phyloP scores from a whole-genome alignment of 1,140 invertebrate genomes.

The Panulirus ornatus region DNA sequence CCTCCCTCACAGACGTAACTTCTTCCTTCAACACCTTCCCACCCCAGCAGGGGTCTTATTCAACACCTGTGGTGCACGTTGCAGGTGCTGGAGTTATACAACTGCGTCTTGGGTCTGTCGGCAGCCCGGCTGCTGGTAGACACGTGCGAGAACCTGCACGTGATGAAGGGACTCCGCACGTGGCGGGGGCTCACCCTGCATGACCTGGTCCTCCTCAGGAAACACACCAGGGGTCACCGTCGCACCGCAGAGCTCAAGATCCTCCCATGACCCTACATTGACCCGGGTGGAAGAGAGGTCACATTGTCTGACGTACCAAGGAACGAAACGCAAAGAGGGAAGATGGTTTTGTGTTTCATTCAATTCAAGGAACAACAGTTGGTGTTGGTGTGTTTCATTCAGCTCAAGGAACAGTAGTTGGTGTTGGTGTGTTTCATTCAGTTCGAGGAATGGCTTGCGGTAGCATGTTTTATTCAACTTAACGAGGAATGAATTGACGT shows the following conservation, averaged over 20 bases:
- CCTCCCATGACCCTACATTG: conserved; percentile 48
- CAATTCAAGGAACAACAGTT: neutral
- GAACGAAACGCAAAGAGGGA: neutral
- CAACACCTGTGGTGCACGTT: neutral
- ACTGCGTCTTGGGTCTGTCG: conserved; percentile 66
- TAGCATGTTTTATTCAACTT: neutral
- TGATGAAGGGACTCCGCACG: conserved; percentile 72
- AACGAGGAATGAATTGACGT: neutral
- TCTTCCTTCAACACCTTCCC: no score
- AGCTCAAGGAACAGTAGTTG: neutral
- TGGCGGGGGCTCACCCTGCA: conserved; percentile 72
- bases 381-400: neutral
- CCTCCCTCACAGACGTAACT: neutral
- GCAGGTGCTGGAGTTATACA: conserved; percentile 74
- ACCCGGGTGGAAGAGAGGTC: neutral
- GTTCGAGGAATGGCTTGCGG: neutral
- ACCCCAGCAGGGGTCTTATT: no score
- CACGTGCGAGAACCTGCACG: conserved; percentile 73
- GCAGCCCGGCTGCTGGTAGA: conserved; percentile 65
- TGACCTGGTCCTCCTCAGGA: conserved; percentile 72
- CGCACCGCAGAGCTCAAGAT: conserved; percentile 71
- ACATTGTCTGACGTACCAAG: neutral
- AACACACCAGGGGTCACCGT: conserved; percentile 70
- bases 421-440: neutral
- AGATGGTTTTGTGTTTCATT: neutral